These are phyloP conservation scores for Echinometra lucunter DNA, from an alignment of 53 echinoderm and acorn worm species.

Conservation along the genomic window DNA sequence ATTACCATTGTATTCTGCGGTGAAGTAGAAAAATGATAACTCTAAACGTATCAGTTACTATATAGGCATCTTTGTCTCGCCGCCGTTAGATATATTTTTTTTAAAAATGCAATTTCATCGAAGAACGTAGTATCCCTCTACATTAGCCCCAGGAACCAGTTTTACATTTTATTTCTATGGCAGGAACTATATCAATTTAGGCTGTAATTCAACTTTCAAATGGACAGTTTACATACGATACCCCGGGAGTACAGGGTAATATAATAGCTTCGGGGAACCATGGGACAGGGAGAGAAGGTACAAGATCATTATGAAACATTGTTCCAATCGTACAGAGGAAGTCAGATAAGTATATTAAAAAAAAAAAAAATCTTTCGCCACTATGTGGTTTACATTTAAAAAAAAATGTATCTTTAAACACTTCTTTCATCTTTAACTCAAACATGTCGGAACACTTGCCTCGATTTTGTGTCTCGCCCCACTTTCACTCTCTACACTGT, in stretches of 20 bases:
- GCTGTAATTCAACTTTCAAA: not conserved
- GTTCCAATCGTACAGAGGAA: too few species aligned
- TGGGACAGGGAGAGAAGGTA: not conserved
- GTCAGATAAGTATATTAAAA: too few species aligned
- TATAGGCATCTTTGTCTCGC: not conserved
- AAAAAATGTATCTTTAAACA: too few species aligned
- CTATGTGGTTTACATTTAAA: too few species aligned
- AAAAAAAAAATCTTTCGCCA: too few species aligned
- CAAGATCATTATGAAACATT: too few species aligned
- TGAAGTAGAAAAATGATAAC: not conserved
- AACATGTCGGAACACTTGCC: too few species aligned
- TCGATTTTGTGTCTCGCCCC: too few species aligned
- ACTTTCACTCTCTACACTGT: too few species aligned
- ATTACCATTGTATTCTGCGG: not conserved
- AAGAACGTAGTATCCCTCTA: not conserved
- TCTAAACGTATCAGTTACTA: constrained; percentile 19
- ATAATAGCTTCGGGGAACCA: not conserved
- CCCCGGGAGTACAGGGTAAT: not conserved
- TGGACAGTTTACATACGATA: not conserved
- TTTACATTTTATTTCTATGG: not conserved
- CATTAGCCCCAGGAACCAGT: not conserved
- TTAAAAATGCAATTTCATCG: not conserved
- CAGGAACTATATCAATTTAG: not conserved
- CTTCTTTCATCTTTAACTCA: too few species aligned
- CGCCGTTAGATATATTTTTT: not conserved